Conservation (phyloP, 2,113 vertebrate species). For the Thamnophis sirtalis region DNA sequence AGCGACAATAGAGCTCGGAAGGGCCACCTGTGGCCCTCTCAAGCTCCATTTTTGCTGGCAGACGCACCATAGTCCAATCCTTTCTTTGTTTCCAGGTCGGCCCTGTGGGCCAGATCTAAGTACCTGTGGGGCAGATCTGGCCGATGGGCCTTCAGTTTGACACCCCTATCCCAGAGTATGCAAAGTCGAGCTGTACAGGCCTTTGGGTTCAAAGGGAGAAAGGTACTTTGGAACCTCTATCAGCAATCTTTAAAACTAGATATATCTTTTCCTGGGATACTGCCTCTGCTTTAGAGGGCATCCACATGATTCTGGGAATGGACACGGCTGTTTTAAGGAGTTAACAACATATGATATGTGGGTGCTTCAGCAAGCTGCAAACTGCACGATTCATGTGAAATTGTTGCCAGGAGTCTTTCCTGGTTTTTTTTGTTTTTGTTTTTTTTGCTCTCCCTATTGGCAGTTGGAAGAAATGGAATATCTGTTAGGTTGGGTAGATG, state of each 20-base stretch:
- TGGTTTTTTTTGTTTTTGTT: neutral
- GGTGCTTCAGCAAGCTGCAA: neutral
- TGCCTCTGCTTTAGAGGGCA: neutral
- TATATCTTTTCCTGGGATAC: neutral
- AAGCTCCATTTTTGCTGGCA: too few species aligned
- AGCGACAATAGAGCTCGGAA: too few species aligned
- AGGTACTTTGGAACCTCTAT: neutral
- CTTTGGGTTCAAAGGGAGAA: neutral
- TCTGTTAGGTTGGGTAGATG: neutral
- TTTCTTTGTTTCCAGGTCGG: too few species aligned
- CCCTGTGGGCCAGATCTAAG: too few species aligned
- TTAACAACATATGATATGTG: neutral
- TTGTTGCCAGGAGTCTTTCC: neutral
- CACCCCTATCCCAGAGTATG: neutral
- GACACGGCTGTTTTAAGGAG: neutral
- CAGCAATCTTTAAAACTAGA: neutral
- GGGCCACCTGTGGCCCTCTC: too few species aligned
- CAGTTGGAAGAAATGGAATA: neutral
- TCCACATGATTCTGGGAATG: neutral
- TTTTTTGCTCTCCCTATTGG: neutral
- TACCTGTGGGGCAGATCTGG: too few species aligned
- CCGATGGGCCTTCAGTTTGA: too few species aligned
- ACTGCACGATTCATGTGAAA: neutral
- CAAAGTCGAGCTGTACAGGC: neutral
- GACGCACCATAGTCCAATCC: too few species aligned